Evolutionary conservation across 2,113 vertebrate species (phyloP), one percentile per base, ranked within the genome.

Genomic region (Cercopithecus mona): DNA sequence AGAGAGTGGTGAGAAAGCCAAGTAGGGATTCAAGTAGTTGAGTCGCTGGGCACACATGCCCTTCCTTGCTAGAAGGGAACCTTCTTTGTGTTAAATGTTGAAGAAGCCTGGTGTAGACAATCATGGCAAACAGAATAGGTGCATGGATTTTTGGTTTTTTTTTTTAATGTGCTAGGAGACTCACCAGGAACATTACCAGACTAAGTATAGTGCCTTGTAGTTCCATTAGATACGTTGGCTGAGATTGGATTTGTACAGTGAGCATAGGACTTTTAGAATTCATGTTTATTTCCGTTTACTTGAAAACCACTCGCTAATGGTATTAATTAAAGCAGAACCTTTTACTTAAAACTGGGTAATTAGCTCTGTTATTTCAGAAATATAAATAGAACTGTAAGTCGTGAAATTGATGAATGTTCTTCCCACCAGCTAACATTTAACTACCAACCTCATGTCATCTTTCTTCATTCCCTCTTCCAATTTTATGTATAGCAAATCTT

Each of bases 311-410:
- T 68, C 27, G 61, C 84, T 97, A 88, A 96, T 93, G 45, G 59
- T 76, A 95, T 96, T 94, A 92, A 94, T 95, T 81, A 97, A 94
- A 95, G 76, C 83, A 92, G 64, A 97, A 84, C 40, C 84, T 92
- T 93, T 96, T 68, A 88, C 86, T 95, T 96, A 95, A 96, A 93
- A 88, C 64, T 84, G 52, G 64, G 12, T 87, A 96, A 68, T 96
- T 93, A 96, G 66, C 52, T 93, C 48, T 96, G 72, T 96, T 90
- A 95, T 84, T 96, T 97, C 92, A 94, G 78, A 96, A 95, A 82
- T 82, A 59, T 96, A 97, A 98, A 80, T 84, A 95, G 97, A 87
- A 91, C 45, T 0, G 0, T 92, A 86, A 92, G 78, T 97, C 87
- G 93, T 68, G 68, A 87, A 80, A 73, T 68, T 82, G 80, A 82